phyloP scores from a whole-genome alignment of 1,140 invertebrate genomes.

The Rhagoletis pomonella region DNA sequence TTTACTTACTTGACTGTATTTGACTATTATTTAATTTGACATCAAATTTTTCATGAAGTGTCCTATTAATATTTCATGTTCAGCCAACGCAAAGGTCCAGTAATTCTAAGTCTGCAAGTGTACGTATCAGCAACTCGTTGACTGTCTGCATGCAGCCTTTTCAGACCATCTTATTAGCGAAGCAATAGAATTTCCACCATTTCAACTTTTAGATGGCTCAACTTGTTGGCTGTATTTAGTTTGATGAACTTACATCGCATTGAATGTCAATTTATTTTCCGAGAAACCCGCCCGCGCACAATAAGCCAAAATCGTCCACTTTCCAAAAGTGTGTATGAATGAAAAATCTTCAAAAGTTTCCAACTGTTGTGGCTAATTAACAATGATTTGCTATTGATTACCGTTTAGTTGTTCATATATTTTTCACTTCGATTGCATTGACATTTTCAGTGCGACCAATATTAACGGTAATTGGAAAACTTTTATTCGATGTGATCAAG shows the following conservation, averaged over 20 bases:
- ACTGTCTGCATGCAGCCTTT: not conserved
- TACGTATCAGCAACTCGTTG: no score
- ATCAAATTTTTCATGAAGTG: no score
- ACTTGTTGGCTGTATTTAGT: not conserved
- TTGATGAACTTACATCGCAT: not conserved
- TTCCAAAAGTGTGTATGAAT: no score
- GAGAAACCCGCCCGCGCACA: not conserved
- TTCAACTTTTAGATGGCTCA: no score
- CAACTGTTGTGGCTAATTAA: not conserved
- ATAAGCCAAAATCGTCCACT: not conserved
- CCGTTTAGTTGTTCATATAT: not conserved
- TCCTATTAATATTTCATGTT: no score
- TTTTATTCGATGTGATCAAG: not conserved
- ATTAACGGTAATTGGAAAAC: not conserved
- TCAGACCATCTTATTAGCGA: no score
- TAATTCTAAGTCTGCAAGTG: no score
- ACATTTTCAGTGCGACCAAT: not conserved
- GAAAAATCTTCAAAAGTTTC: no score
- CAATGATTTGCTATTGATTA: not conserved
- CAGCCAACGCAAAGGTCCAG: no score
- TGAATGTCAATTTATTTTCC: not conserved
- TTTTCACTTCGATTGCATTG: not conserved
- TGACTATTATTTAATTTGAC: no score
- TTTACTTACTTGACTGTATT: no score
- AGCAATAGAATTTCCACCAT: no score